Evolutionary conservation across 2,113 vertebrate species (phyloP).

Genomic region (Cynocephalus volans): DNA sequence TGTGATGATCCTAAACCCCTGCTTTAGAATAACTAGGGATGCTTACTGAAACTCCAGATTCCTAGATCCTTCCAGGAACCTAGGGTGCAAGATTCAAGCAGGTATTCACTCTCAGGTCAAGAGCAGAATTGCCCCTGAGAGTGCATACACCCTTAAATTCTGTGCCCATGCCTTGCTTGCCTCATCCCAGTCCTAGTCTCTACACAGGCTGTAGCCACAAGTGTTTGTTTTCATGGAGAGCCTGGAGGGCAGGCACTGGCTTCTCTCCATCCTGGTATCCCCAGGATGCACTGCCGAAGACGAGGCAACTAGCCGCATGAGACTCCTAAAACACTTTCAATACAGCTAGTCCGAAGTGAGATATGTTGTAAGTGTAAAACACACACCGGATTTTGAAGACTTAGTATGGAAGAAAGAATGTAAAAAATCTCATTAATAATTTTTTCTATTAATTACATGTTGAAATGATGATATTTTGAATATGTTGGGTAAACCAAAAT

Average conservation of each 20-base stretch:
- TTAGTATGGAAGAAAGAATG: not conserved
- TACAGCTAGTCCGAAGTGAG: not conserved
- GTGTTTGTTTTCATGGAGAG: not conserved
- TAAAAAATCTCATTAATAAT: not conserved
- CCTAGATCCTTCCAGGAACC: not conserved
- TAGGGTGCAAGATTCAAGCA: not conserved
- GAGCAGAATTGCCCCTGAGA: not conserved
- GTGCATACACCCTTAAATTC: not conserved
- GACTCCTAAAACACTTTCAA: not conserved
- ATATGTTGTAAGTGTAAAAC: not conserved
- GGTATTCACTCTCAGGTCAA: not conserved
- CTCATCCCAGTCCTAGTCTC: not conserved
- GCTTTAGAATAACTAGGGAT: not conserved
- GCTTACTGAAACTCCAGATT: not conserved
- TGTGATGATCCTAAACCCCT: not conserved
- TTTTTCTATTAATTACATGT: not conserved
- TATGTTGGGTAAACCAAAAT: not conserved
- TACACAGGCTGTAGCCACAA: too few species aligned
- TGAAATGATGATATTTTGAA: not conserved
- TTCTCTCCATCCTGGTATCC: not conserved
- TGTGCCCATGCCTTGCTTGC: not conserved
- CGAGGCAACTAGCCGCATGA: not conserved
- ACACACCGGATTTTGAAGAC: not conserved
- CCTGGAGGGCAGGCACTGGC: not conserved
- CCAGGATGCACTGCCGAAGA: not conserved